Evolutionary conservation across 1,140 invertebrate species (phyloP), one percentile per base, ranked within the genome.

Genomic region (Diorhabda sublineata): DNA sequence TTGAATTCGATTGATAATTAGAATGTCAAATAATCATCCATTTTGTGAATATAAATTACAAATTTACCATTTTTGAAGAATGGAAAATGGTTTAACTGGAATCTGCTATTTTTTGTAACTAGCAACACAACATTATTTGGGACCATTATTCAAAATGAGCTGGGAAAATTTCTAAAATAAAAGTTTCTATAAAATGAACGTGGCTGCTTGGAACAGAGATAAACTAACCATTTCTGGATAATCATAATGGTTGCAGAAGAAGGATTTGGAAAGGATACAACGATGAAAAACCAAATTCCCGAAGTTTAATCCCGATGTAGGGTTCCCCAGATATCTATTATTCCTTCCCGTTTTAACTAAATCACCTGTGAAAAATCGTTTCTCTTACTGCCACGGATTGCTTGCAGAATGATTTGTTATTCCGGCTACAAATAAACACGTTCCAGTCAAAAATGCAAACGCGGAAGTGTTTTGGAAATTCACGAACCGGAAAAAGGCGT

Each of bases 311-410:
- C 71, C 66, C 59, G 63, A 56, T 61, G 45, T 47, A 69, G 59
- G 66, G 69, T 66, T 73, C 69, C 69, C 72, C 52, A 61, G 70
- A 72, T 71, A 74, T 75, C 74, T 70, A 75, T 74, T 75, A 74
- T 74, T 74, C 71, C 71, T 68, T 8, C 64, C 61, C 73, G 68
- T 69, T 72, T 70, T 70, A 73, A 71, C 73, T 75, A 74, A 75
- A 75, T 75, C 73, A 74, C 74, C 73, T 74, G 73, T 76, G 74
- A 76, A 76, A 76, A 76, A 76, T 76, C 73, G 74, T 61, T 58
- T 58, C 64, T 69, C 63, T 72, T 69, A 75, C 71, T 71, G 69
- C 69, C 69, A 65, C 69, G 68, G 71, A 74, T 74, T 74, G 67
- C 60, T 66, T 56, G 52, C 63, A 58, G 72, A 71, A 74, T 75